Evolutionary conservation across 2,113 vertebrate genomes (phyloP).

Genomic region (Diphyllodes magnificus): DNA sequence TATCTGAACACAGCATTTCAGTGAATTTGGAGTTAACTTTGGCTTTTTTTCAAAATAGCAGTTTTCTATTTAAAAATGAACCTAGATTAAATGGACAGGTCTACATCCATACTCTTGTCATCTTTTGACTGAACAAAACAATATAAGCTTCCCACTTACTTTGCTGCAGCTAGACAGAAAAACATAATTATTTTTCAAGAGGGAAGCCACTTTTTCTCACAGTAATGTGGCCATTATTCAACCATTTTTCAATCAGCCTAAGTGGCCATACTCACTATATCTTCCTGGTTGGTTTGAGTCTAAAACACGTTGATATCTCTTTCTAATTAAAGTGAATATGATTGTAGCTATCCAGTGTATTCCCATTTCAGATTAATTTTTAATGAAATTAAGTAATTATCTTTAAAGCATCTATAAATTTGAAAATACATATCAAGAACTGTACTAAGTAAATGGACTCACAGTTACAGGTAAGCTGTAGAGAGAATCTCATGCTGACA

Average conservation of each 20-base stretch:
- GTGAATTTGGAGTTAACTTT: not conserved
- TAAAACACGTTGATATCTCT: not conserved
- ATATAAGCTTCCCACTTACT: not conserved
- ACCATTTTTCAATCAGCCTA: conserved; percentile 44
- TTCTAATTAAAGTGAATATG: not conserved
- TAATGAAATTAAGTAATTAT: conserved; percentile 17
- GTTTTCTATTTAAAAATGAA: not conserved
- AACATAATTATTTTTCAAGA: conserved; percentile 27
- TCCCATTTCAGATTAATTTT: conserved; percentile 1
- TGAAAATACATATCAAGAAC: not conserved
- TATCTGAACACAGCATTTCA: not conserved
- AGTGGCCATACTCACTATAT: conserved; percentile 25
- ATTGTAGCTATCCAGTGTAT: not conserved
- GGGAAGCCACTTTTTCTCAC: conserved; percentile 18
- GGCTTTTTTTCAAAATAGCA: not conserved
- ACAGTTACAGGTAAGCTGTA: not conserved
- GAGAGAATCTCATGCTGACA: not conserved
- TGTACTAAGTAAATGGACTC: conserved; percentile 3
- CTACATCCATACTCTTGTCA: not conserved
- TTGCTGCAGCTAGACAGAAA: not conserved
- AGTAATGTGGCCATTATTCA: not conserved
- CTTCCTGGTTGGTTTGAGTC: conserved; percentile 1
- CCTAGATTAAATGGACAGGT: not conserved
- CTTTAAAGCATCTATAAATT: conserved; percentile 8
- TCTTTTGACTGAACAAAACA: not conserved